A percentile compares a stretch with the other conserved stretches of the same genome.
Conservation (phyloP, 2,888 invertebrate genomes). For the Orthonychiurus folsomi region DNA sequence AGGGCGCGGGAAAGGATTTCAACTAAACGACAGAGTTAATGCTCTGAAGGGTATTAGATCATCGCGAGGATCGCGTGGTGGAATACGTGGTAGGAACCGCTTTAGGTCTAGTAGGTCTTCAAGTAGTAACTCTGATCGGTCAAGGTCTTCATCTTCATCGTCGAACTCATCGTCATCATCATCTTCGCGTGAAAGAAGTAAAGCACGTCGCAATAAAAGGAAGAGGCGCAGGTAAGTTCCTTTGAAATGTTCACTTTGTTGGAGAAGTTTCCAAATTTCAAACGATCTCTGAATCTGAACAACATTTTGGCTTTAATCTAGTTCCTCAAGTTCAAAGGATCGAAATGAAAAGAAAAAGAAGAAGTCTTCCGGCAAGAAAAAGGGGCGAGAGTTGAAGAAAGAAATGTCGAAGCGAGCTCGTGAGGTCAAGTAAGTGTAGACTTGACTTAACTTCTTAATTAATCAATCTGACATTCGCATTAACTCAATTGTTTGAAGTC, state of each 20-base stretch:
- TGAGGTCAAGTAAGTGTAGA: too few relatives aligned
- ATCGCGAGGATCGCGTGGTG: constrained; percentile 26
- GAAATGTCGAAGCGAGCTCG: too few relatives aligned
- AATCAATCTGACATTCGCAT: too few relatives aligned
- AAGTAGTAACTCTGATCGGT: constrained; percentile 36
- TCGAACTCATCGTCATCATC: constrained; percentile 36
- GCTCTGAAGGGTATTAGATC: constrained; percentile 10
- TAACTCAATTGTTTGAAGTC: too few relatives aligned
- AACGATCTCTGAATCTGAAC: too few relatives aligned
- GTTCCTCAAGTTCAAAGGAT: background rate
- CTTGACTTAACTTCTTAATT: too few relatives aligned
- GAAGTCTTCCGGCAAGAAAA: constrained; percentile 3
- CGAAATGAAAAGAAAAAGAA: constrained; percentile 10
- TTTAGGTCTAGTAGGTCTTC: constrained; percentile 40
- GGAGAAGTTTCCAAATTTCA: too few relatives aligned
- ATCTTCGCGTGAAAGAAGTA: constrained; percentile 19
- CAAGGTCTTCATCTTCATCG: constrained; percentile 43
- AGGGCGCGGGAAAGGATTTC: constrained; percentile 13
- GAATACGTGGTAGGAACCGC: constrained; percentile 35
- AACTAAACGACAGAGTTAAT: constrained; percentile 7
- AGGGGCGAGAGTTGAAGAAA: too few relatives aligned
- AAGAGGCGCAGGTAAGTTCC: background rate
- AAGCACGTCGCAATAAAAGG: constrained; percentile 25
- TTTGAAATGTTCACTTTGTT: background rate
- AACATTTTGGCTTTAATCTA: too few relatives aligned